A percentile compares a stretch with the other conserved stretches of the same genome.
Evolutionary conservation across 2,888 invertebrate genomes (phyloP).

Genomic region (Sphaerophoria taeniata): DNA sequence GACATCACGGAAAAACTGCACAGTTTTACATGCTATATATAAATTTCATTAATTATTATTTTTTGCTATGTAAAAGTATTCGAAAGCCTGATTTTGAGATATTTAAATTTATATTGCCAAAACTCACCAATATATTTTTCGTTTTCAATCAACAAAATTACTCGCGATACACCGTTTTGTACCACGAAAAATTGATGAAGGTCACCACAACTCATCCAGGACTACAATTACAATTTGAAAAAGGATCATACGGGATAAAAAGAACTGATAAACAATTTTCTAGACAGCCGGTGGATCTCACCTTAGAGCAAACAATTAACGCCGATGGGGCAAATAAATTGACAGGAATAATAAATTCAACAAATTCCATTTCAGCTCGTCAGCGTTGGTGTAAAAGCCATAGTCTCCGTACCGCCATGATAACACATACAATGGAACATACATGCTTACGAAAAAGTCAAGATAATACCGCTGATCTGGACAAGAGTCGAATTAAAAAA

Average conservation of each 20-base stretch:
- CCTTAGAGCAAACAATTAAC: background rate
- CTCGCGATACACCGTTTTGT: background rate
- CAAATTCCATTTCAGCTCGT: background rate
- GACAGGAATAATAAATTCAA: no score
- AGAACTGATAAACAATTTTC: background rate
- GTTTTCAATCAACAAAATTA: background rate
- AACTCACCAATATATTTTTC: background rate
- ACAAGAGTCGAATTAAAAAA: no score
- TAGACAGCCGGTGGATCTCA: background rate
- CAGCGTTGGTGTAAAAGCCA: background rate
- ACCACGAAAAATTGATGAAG: background rate
- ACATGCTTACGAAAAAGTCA: no score
- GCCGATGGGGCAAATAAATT: background rate
- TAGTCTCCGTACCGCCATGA: background rate
- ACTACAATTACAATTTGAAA: no score
- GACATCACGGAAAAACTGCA: constrained; percentile 5
- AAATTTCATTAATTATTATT: background rate
- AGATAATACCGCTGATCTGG: background rate
- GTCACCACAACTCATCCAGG: background rate
- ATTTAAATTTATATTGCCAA: background rate
- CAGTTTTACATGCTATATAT: background rate
- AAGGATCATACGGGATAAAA: background rate
- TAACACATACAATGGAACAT: background rate
- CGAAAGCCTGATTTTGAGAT: background rate
- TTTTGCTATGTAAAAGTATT: background rate